Conservation (phyloP, 2,888 invertebrate genomes). For the Muscina levida region DNA sequence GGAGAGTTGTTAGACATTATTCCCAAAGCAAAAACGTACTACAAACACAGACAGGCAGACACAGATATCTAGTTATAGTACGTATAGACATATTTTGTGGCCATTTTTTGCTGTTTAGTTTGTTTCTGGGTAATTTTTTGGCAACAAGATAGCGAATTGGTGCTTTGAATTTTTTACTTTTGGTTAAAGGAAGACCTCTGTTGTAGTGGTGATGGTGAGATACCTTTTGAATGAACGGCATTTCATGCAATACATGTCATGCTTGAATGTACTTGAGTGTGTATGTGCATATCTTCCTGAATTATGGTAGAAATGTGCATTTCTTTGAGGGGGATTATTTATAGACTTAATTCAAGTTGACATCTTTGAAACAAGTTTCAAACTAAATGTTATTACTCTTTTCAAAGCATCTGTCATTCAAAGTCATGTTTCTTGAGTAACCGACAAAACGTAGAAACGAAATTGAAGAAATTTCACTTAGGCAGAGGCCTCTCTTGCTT, state of each 20-base stretch:
- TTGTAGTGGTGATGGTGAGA: slow-evolving; percentile 5
- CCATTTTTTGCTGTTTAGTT: too few species aligned
- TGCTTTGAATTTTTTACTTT: not conserved
- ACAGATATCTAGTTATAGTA: too few species aligned
- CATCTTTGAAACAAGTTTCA: slow-evolving; percentile 50
- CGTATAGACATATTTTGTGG: not conserved
- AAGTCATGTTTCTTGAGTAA: slow-evolving; percentile 51
- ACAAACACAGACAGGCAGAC: not conserved
- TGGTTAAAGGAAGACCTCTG: slow-evolving; percentile 22
- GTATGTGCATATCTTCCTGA: slow-evolving; percentile 30
- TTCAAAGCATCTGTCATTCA: slow-evolving; percentile 58
- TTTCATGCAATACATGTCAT: slow-evolving; percentile 13
- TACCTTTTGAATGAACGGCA: slow-evolving; percentile 26
- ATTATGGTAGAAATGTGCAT: slow-evolving; percentile 27
- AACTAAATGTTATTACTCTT: slow-evolving; percentile 38
- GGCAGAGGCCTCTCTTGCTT: too few species aligned
- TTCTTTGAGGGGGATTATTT: slow-evolving; percentile 51
- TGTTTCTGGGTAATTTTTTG: too few species aligned
- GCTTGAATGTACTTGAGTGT: slow-evolving; percentile 1
- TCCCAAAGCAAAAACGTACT: not conserved
- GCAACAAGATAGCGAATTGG: too few species aligned
- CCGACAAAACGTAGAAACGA: not conserved
- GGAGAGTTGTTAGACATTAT: slow-evolving; percentile 49
- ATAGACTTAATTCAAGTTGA: slow-evolving; percentile 54
- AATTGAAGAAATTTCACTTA: slow-evolving; percentile 46